phyloP scores from a whole-genome alignment of 2,797 vertebrate species.

The Dromococcyx pavoninus region DNA sequence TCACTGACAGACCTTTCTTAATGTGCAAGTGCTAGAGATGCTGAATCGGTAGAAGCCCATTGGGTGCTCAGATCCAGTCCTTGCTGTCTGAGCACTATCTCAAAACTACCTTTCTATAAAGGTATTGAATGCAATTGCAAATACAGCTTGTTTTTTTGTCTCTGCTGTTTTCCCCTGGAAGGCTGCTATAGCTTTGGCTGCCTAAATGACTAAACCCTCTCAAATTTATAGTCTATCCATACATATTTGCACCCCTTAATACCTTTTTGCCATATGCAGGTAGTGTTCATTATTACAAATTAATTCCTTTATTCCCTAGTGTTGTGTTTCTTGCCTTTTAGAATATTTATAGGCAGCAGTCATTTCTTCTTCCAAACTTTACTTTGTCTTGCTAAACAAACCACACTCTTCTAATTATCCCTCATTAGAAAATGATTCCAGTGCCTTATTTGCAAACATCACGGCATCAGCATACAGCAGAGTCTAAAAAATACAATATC shows the following conservation, averaged over 20 bases:
- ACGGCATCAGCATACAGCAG: neutral
- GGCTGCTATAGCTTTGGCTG: neutral
- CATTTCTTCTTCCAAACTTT: neutral
- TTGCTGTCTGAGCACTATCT: neutral
- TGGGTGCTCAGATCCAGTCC: neutral
- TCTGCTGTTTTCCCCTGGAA: neutral
- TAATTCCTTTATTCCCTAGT: neutral
- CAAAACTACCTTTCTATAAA: accelerated
- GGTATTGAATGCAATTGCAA: neutral
- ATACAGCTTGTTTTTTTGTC: accelerated
- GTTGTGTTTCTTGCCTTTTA: neutral
- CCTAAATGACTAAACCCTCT: neutral
- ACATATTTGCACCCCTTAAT: neutral
- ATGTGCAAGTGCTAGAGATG: accelerated
- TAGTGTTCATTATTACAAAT: neutral
- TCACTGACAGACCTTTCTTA: neutral
- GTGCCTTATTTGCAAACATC: neutral
- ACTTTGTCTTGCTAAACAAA: neutral
- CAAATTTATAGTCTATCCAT: neutral
- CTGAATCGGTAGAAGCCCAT: neutral
- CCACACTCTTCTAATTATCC: neutral
- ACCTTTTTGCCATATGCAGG: neutral
- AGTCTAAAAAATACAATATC: neutral
- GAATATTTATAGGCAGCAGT: neutral
- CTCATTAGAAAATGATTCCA: neutral